phyloP scores from a whole-genome alignment of 92 coral and sea anemone genomes.

The Muricea muricata region DNA sequence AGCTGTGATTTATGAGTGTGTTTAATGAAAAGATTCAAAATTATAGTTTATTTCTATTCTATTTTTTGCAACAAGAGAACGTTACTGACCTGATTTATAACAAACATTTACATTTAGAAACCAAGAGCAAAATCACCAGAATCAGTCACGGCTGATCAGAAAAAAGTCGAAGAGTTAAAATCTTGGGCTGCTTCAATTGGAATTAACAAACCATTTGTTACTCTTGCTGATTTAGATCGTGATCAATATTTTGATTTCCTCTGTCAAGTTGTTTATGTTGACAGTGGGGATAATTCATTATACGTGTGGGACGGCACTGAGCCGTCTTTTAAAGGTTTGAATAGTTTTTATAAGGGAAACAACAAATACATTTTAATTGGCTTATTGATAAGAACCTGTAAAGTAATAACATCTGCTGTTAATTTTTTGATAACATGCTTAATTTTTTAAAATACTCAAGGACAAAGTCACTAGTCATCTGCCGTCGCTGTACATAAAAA shows the following conservation, averaged over 20 bases:
- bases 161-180: conserved; percentile 53
- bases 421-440: no score
- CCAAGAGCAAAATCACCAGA: no score
- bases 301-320: conserved; percentile 22
- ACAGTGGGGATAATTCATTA: not conserved
- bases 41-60: no score
- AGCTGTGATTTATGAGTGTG: no score
- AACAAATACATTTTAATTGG: not conserved
- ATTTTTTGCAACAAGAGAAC: no score
- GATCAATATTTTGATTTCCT: conserved; percentile 68
- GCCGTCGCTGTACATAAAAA: no score
- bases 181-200: conserved; percentile 58
- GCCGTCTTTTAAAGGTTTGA: conserved; percentile 4
- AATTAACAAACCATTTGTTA: conserved; percentile 43
- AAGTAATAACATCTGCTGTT: not conserved
- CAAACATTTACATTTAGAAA: no score
- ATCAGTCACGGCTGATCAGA: conserved; percentile 61
- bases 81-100: no score
- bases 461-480: no score
- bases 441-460: no score
- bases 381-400: no score
- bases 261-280: conserved; percentile 77
- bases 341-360: not conserved
- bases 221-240: conserved; percentile 55
- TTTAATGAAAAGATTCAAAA: no score